phyloP scores from a whole-genome alignment of 2,113 vertebrate species.

The Butorides virescens region DNA sequence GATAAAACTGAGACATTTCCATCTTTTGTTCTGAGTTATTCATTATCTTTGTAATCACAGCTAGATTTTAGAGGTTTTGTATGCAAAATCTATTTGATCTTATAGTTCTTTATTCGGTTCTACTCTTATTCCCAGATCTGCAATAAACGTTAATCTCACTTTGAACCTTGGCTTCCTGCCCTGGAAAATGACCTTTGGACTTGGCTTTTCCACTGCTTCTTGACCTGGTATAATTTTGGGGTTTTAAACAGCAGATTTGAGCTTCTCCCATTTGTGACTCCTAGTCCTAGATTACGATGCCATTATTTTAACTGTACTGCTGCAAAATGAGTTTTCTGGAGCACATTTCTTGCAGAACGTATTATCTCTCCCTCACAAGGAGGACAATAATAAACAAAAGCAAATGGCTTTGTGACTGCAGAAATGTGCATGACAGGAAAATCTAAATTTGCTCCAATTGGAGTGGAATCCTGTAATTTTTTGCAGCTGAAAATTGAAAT shows the following conservation, averaged over 20 bases:
- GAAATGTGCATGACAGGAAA: background rate
- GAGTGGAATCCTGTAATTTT: background rate
- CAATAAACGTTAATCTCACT: background rate
- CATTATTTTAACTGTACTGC: background rate
- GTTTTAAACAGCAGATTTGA: background rate
- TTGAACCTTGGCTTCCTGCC: background rate
- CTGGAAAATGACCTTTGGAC: background rate
- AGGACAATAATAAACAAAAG: background rate
- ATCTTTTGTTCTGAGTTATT: background rate
- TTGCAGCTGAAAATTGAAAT: background rate
- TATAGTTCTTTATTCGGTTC: background rate
- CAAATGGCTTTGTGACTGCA: background rate
- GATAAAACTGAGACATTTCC: background rate
- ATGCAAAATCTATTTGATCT: background rate
- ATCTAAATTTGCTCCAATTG: background rate
- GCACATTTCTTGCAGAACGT: background rate
- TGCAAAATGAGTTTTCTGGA: background rate
- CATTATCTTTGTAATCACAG: background rate
- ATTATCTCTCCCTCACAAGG: fast-evolving
- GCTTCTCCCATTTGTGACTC: background rate
- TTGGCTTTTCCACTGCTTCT: background rate
- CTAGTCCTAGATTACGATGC: background rate
- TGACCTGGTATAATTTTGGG: background rate
- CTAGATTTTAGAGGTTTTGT: background rate
- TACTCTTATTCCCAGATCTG: background rate